Evolutionary conservation across 92 coral and sea anemone species (phyloP).

Genomic region (Actinernus sp.): DNA sequence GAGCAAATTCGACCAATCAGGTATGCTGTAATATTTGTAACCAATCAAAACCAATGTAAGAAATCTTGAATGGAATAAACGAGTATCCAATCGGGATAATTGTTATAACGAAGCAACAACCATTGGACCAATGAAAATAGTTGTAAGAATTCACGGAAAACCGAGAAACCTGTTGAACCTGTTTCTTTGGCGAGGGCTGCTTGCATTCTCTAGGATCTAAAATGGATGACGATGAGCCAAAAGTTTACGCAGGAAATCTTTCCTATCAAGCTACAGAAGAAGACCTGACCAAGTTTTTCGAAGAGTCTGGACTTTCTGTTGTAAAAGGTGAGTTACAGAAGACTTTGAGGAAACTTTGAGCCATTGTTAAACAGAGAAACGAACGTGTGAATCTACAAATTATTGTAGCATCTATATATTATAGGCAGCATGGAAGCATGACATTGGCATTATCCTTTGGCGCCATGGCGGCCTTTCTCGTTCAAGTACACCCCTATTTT

Average conservation of each 20-base stretch:
- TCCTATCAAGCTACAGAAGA: background rate
- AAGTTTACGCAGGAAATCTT: conserved; percentile 6
- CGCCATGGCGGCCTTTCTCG: no score
- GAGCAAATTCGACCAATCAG: background rate
- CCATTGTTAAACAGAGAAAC: no score
- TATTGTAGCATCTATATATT: no score
- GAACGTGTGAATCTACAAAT: no score
- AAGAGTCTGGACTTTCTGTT: background rate
- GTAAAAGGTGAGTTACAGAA: no score
- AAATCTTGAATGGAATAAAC: no score
- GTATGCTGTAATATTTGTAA: background rate
- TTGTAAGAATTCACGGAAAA: background rate
- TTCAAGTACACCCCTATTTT: no score
- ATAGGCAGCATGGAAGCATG: no score
- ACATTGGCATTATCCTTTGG: no score
- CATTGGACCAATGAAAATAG: background rate
- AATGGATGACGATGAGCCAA: background rate
- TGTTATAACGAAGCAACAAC: background rate
- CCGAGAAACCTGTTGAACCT: background rate
- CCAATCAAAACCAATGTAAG: background rate
- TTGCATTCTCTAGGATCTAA: background rate
- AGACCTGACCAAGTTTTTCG: background rate
- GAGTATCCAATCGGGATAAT: no score
- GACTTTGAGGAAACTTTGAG: no score
- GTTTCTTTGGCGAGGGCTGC: background rate